Conservation (phyloP, 2,888 invertebrate species). For the Selenia dentaria region DNA sequence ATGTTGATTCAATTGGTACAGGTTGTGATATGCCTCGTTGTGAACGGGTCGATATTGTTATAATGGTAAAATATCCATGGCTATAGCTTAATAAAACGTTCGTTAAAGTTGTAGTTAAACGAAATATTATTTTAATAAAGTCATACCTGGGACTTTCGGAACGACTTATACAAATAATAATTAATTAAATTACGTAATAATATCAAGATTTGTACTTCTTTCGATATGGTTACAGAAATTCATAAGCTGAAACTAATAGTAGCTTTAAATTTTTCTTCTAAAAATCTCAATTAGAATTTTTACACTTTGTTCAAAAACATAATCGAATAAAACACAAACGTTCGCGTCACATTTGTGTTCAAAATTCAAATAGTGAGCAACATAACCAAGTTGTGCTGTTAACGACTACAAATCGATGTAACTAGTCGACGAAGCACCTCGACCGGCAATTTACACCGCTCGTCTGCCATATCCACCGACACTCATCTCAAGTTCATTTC, state of each 20-base stretch:
- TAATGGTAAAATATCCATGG: constrained; percentile 81
- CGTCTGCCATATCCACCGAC: constrained; percentile 50
- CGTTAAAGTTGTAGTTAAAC: constrained; percentile 82
- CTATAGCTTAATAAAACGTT: constrained; percentile 82
- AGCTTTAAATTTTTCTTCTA: constrained; percentile 61
- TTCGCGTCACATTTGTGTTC: constrained; percentile 28
- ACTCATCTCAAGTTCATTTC: constrained; percentile 37
- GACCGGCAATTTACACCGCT: constrained; percentile 47
- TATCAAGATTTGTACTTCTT: constrained; percentile 73
- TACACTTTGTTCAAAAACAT: constrained; percentile 26
- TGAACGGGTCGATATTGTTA: constrained; percentile 84
- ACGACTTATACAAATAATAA: constrained; percentile 76
- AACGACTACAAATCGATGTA: constrained; percentile 35
- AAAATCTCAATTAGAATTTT: constrained; percentile 48
- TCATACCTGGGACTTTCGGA: constrained; percentile 75
- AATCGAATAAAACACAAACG: constrained; percentile 20
- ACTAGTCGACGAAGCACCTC: constrained; percentile 33
- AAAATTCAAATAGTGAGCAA: constrained; percentile 22
- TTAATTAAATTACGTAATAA: constrained; percentile 54
- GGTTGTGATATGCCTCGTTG: constrained; percentile 84
- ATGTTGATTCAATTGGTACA: constrained; percentile 84
- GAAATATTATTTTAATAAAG: constrained; percentile 79
- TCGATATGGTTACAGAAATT: constrained; percentile 64
- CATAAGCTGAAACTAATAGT: constrained; percentile 63
- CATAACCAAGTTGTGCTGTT: constrained; percentile 41